Evolutionary conservation across 2,888 invertebrate species (phyloP).

Genomic region (Omphaloscelis lunosa): DNA sequence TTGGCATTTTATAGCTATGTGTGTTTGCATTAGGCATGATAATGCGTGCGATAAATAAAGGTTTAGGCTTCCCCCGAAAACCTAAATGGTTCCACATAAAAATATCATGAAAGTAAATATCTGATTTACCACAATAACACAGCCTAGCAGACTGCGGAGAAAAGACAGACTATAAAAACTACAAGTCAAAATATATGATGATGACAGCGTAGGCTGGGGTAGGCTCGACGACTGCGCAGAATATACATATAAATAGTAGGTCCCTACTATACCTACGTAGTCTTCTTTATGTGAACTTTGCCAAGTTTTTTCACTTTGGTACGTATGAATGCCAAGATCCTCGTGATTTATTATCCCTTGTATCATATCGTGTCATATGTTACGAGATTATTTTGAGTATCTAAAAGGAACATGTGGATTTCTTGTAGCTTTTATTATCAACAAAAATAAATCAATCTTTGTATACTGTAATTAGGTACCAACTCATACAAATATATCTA

Average conservation of each 20-base stretch:
- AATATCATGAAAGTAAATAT: conserved; percentile 56
- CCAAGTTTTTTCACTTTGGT: conserved; percentile 62
- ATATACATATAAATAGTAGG: conserved; percentile 53
- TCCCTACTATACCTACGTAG: conserved; percentile 29
- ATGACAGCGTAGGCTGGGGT: conserved; percentile 46
- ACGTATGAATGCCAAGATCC: conserved; percentile 55
- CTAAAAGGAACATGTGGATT: conserved; percentile 25
- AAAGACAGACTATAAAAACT: conserved; percentile 34
- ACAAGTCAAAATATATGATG: conserved; percentile 61
- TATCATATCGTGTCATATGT: conserved; percentile 54
- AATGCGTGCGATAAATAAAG: conserved; percentile 30
- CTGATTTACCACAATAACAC: conserved; percentile 38
- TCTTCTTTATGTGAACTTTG: conserved; percentile 52
- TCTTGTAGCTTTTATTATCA: conserved; percentile 35
- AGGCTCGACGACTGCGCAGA: conserved; percentile 41
- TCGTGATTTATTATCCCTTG: conserved; percentile 60
- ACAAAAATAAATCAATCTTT: conserved; percentile 6
- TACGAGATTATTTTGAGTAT: conserved; percentile 36
- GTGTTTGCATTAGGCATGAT: neutral
- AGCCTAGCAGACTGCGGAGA: conserved; percentile 33
- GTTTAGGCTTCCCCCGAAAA: conserved; percentile 3
- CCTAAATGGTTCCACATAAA: conserved; percentile 39
- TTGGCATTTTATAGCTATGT: neutral
- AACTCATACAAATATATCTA: neutral
- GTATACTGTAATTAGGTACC: neutral